A percentile compares a stretch with the other conserved stretches of the same genome.
These are phyloP conservation scores for Hipparchia sbordonii DNA, from an alignment of 2,888 invertebrate genomes.

Conservation along the genomic window DNA sequence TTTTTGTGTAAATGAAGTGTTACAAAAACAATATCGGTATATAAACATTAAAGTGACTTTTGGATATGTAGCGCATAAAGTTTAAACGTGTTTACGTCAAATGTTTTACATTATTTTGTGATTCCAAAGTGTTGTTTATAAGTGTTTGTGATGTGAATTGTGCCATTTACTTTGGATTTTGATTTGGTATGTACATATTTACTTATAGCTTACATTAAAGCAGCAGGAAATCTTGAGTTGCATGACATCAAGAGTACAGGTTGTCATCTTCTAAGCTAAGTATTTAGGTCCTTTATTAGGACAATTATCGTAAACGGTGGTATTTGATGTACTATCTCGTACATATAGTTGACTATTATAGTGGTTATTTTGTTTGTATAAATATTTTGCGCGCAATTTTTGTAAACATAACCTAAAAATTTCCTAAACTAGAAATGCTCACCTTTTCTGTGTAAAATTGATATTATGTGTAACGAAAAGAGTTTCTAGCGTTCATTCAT, in stretches of 20 bases:
- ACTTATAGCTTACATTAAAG: constrained; percentile 36
- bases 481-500: neutral
- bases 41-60: constrained; percentile 38
- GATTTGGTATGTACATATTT: constrained; percentile 54
- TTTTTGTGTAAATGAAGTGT: constrained; percentile 20
- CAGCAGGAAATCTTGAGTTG: constrained; percentile 39
- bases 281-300: constrained; percentile 39
- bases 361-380: neutral
- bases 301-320: neutral
- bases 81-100: constrained; percentile 74
- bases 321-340: neutral
- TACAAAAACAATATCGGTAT: constrained; percentile 21
- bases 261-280: constrained; percentile 60
- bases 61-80: constrained; percentile 44
- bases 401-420: constrained; percentile 80
- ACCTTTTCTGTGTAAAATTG: neutral
- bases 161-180: constrained; percentile 50
- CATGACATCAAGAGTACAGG: constrained; percentile 62
- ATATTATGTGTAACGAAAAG: neutral
- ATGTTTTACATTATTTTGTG: constrained; percentile 61
- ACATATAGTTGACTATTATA: neutral
- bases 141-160: constrained; percentile 52
- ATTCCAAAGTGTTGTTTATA: constrained; percentile 48
- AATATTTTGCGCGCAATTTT: constrained; percentile 47
- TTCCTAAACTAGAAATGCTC: neutral